A percentile compares a stretch with the other conserved stretches of the same genome.
These are phyloP conservation scores for Alfaro cultratus DNA, from an alignment of 2,797 vertebrate species.

Conservation along the genomic window DNA sequence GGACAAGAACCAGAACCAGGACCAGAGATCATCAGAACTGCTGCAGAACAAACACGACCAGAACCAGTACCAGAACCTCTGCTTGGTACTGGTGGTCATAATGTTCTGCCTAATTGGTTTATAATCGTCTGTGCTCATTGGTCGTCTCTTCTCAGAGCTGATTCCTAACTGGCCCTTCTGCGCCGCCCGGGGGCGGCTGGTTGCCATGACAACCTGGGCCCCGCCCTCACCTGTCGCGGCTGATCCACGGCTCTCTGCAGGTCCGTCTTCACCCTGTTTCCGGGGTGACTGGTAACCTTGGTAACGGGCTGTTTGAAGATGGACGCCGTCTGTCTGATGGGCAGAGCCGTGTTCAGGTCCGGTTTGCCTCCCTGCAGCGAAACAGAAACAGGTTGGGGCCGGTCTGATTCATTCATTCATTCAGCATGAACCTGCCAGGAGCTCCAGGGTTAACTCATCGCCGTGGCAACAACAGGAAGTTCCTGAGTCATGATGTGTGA, in stretches of 20 bases:
- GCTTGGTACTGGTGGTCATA: background rate
- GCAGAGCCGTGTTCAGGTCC: constrained; percentile 92
- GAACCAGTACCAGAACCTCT: background rate
- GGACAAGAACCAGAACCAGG: too few species aligned
- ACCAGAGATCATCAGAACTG: too few species aligned
- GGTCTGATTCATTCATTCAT: too few species aligned
- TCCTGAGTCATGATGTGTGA: constrained; percentile 30
- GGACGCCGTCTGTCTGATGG: constrained; percentile 93
- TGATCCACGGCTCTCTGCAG: constrained; percentile 88
- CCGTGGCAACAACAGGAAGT: constrained; percentile 42
- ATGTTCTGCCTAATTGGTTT: background rate
- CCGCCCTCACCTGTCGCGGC: constrained; percentile 85
- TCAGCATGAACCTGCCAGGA: background rate
- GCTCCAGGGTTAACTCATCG: constrained; percentile 25
- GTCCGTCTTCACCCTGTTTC: constrained; percentile 92
- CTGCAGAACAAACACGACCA: background rate
- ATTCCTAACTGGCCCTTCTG: constrained; percentile 16
- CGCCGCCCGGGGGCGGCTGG: constrained; percentile 26
- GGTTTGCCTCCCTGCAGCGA: constrained; percentile 83
- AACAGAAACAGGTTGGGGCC: constrained; percentile 3
- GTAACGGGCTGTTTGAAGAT: constrained; percentile 97
- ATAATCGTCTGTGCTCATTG: too few species aligned
- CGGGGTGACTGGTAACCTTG: constrained; percentile 92
- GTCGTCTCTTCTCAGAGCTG: background rate
- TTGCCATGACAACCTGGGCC: constrained; percentile 21